Evolutionary conservation across 2,797 vertebrate genomes (phyloP), one percentile per base, ranked within the genome.

Genomic region (Lindbergichthys nudifrons): DNA sequence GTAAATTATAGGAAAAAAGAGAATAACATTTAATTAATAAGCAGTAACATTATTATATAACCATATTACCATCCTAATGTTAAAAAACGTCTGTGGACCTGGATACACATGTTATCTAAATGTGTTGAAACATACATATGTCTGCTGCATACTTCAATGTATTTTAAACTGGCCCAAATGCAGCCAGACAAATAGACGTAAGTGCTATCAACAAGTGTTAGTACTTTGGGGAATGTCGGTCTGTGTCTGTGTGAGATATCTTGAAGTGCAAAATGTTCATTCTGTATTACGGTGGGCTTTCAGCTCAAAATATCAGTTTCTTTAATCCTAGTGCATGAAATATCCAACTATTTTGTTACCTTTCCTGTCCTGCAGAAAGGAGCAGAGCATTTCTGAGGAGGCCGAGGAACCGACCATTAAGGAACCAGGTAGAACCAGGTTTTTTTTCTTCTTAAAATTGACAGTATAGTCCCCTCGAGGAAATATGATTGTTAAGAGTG

Each of bases 381-480:
- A 84, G 9, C 75, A 79, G 13, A 76, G 52, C 3, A 2, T 45
- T 48, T 13, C 46, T 75, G 69, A 70, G 43, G 81, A 87, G 41
- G 6, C n/a, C 0, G 72, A 79, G 16, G 69, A 85, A 62, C n/a
- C 69, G 0, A 2, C 10, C 1, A 1, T 30, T 13, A 18, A 61
- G 16, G 62, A 84, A 65, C 69, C 81, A 86, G 90, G 90, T 88
- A 75, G 4, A 69, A n/a, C 64, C 5, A 18, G 0, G 19, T 13
- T n/a, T 18, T 36, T 21, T 62, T 32, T 43, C 1, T 26, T 30
- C 15, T 39, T 32, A 30, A 4, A 45, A 11, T 14, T 47, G 18
- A 26, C 19, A 52, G 14, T 32, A 16, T 19, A 6, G 1, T 18
- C 16, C 3, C 13, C 7, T 32, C 2, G 1, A 54, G 47, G 5